A percentile compares a stretch with the other conserved stretches of the same genome.
Evolutionary conservation across 2,113 vertebrate species (phyloP).

Genomic region (Phoxinus phoxinus): DNA sequence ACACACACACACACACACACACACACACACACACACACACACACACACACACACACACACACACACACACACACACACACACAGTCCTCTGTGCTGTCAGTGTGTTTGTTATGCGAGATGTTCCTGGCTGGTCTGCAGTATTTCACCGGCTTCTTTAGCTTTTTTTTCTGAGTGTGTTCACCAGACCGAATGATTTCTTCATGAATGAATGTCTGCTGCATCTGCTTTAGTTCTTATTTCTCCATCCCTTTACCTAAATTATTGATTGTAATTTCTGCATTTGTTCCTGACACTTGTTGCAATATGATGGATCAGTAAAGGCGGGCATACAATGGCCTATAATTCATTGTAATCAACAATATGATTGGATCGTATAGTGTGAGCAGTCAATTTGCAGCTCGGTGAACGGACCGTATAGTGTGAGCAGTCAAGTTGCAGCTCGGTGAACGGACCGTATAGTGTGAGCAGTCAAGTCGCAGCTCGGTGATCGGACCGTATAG

Average conservation of each 20-base stretch:
- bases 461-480: too few relatives aligned
- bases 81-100: background rate
- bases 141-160: background rate
- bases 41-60: background rate
- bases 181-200: background rate
- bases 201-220: background rate
- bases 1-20: background rate
- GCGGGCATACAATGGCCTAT: too few relatives aligned
- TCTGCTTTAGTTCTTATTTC: conserved; percentile 1
- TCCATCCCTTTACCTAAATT: background rate
- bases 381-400: too few relatives aligned
- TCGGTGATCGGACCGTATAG: too few relatives aligned
- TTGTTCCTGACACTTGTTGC: conserved; percentile 7
- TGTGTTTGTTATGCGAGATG: conserved; percentile 10
- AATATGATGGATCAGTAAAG: conserved; percentile 27
- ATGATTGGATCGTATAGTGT: too few relatives aligned
- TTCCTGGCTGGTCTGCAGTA: background rate
- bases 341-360: too few relatives aligned
- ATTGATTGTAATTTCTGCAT: background rate
- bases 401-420: too few relatives aligned
- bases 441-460: too few relatives aligned
- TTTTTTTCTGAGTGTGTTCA: background rate
- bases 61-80: background rate
- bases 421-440: too few relatives aligned
- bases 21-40: background rate